Conservation (phyloP, 2,797 vertebrate species). For the Coilia nasus region DNA sequence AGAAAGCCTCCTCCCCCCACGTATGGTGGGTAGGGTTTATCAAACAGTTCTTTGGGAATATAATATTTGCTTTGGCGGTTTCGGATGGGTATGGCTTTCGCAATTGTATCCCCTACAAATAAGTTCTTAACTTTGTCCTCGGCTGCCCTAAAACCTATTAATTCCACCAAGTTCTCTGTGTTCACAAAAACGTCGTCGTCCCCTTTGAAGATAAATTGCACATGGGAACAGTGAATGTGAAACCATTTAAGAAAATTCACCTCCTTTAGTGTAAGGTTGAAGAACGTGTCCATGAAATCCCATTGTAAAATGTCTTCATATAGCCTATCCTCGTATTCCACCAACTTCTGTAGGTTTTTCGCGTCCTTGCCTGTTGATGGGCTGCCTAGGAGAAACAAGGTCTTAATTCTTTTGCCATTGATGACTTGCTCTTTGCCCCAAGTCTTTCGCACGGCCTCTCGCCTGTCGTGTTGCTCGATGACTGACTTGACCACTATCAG, state of each 20-base stretch:
- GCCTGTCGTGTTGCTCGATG: constrained; percentile 81
- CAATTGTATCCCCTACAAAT: constrained; percentile 85
- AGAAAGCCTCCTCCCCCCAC: constrained; percentile 84
- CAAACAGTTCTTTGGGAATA: constrained; percentile 79
- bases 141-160: constrained; percentile 69
- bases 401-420: constrained; percentile 69
- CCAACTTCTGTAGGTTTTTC: constrained; percentile 78
- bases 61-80: constrained; percentile 85
- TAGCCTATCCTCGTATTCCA: constrained; percentile 78
- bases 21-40: constrained; percentile 81
- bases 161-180: constrained; percentile 79
- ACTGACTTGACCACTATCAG: constrained; percentile 83
- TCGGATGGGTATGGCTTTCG: constrained; percentile 79
- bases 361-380: constrained; percentile 75
- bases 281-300: constrained; percentile 88
- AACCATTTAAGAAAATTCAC: constrained; percentile 86
- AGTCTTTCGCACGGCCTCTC: constrained; percentile 78
- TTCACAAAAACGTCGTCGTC: constrained; percentile 89
- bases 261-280: constrained; percentile 83
- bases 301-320: constrained; percentile 84
- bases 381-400: constrained; percentile 78
- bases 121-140: constrained; percentile 62
- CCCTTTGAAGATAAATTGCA: constrained; percentile 83
- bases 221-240: constrained; percentile 73
- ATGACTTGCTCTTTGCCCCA: constrained; percentile 74